Evolutionary conservation across 2,113 vertebrate species (phyloP), one percentile per base, ranked within the genome.

Genomic region (Tachuris rubrigastra): DNA sequence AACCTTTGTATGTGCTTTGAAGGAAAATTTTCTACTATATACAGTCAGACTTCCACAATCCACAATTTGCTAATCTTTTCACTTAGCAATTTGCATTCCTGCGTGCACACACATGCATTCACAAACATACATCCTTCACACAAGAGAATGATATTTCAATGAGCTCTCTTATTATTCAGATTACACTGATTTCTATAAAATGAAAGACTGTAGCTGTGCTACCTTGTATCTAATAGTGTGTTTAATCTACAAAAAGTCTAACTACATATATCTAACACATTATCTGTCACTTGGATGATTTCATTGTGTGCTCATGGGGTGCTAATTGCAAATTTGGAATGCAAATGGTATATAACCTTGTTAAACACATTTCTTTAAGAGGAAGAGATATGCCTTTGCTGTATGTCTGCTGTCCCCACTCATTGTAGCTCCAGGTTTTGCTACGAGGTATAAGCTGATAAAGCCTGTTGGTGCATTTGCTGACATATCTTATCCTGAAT

Each of bases 311-410:
- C 65, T 95, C 93, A 93, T 33, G 66, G 90, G 86, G 90, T 90
- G 87, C 82, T 94, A 97, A 96, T 84, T 94, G 90, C 82, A 85
- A 88, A 96, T 91, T 73, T 59, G 39, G 86, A 94, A 93, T 88
- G 92, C 86, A 96, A 87, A 90, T 35, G 72, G 83, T 93, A 87
- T 50, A 85, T 78, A 93, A 96, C 85, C 93, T 68, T 86, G 68
- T 94, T 97, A 94, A 96, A 89, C 30, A 92, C 68, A 88, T 95
- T 95, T 93, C 56, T 90, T 89, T 72, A 71, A 77, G 88, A 91
- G 47, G 63, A 78, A 78, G 21, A 86, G 68, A 88, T 75, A 69
- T 24, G 88, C 67, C 52, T 94, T 58, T 81, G 81, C 78, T 93
- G 9, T 59, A 19, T 67, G 68, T 86, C 65, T 94, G 80, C 86